Evolutionary conservation across 2,113 vertebrate genomes (phyloP).

Genomic region (Dryoscopus gambensis): DNA sequence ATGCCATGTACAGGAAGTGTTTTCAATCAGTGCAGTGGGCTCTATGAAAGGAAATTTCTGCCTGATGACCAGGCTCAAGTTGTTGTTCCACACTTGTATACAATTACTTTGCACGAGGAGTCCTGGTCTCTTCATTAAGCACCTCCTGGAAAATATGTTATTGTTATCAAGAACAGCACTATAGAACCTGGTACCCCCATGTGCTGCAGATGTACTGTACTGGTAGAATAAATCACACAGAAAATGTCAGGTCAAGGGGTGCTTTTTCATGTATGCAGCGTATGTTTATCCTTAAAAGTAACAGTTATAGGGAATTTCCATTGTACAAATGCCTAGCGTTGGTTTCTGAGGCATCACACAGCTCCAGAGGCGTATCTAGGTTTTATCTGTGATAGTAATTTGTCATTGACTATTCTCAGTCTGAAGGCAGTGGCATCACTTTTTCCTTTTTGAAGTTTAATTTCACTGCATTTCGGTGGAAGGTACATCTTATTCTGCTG

Average conservation of each 20-base stretch:
- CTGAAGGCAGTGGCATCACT: not conserved
- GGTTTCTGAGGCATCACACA: not conserved
- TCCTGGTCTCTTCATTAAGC: not conserved
- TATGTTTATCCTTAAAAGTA: not conserved
- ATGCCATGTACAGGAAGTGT: fast-evolving
- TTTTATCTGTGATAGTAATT: not conserved
- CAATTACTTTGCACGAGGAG: not conserved
- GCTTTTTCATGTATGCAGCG: not conserved
- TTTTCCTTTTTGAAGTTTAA: not conserved
- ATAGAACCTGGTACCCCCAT: too few relatives aligned
- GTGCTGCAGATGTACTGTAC: not conserved
- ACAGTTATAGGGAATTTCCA: not conserved
- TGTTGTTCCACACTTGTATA: not conserved
- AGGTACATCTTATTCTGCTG: not conserved
- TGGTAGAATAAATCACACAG: not conserved
- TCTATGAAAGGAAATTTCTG: not conserved
- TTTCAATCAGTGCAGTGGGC: not conserved
- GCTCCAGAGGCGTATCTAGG: not conserved
- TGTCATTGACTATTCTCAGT: not conserved
- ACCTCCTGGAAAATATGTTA: not conserved
- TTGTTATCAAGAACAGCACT: not conserved
- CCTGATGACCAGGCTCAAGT: not conserved
- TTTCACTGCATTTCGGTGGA: not conserved
- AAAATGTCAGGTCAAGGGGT: not conserved
- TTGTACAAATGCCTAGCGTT: not conserved